Base-by-base conservation (phyloP, 2,113 vertebrate species). In the Lagenorhynchus albirostris region DNA sequence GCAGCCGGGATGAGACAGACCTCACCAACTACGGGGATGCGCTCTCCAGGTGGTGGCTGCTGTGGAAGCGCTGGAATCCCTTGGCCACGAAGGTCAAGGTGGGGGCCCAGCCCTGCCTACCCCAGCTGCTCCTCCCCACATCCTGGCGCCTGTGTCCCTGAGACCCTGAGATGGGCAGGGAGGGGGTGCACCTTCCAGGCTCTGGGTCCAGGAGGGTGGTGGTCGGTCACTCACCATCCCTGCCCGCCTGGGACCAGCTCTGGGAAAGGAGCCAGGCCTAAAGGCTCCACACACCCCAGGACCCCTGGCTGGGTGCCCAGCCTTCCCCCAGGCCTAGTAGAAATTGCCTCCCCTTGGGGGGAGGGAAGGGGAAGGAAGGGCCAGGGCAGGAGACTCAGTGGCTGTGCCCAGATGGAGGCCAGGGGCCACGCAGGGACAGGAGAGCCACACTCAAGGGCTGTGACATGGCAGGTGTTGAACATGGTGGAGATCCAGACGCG, bases 401-500 rank as follows among this genome's bases (percentile, higher is more conserved):
- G 71, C 70, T 65, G 9, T 86, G 31, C 41, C 23, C 53, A 0
- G 14, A 31, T 1, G 3, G 85, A 71, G 68, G 7, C 26, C 31
- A 1, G 1, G 71, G 21, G 41, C 58, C 4, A 0, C 0, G 1
- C 5, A 41, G 58, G 87, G 23, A 4, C 31, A 3, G 3, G 21
- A 53, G 23, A 29, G 41, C 73, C 10, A 4, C 3, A 4, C 33
- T 58, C 10, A 1, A 29, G 11, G 3, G 62, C 47, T 15, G 31
- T 6, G 53, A 5, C 2, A 38, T 0, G 1, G 71, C 97, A 99
- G 99, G 99, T 99, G 96, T 96, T 99, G 98, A 99, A 99, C 98
- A 99, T 99, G 99, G 99, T 99, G 0, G 99, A 99, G 99, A 99
- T 99, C 98, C 99, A 99, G 97, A 99, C 99, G 0, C 99, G 99